phyloP scores from a whole-genome alignment of 2,113 vertebrate species.

The Corythaixoides concolor region DNA sequence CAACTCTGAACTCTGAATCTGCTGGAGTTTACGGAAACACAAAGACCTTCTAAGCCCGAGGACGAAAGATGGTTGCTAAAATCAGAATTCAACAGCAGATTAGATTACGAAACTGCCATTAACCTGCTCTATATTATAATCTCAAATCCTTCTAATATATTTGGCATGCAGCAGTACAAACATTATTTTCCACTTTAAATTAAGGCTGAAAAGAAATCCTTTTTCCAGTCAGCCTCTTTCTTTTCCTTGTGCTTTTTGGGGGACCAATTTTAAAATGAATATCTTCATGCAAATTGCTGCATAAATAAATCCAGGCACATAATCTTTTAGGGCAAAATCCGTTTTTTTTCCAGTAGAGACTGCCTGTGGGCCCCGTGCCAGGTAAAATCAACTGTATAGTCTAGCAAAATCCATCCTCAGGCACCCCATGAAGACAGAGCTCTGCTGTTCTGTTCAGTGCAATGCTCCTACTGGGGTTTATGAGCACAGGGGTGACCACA shows the following conservation, averaged over 20 bases:
- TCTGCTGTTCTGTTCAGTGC: neutral
- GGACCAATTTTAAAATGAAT: neutral
- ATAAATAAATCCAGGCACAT: constrained; percentile 44
- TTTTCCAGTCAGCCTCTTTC: neutral
- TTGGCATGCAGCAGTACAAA: constrained; percentile 9
- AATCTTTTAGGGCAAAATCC: constrained; percentile 37
- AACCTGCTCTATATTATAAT: constrained; percentile 44
- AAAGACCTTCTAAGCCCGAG: neutral
- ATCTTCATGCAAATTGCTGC: constrained; percentile 37
- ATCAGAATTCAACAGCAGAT: constrained; percentile 20
- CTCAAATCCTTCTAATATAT: constrained; percentile 47
- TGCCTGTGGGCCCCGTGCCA: neutral
- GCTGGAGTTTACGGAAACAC: constrained; percentile 1
- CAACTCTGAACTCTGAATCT: neutral
- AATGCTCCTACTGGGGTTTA: neutral
- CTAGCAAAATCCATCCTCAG: neutral
- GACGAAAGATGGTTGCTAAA: constrained; percentile 11
- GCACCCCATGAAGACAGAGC: neutral
- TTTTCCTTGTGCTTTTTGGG: constrained; percentile 26
- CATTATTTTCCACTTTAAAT: constrained; percentile 48
- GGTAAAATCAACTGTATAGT: neutral
- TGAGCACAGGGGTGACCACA: neutral
- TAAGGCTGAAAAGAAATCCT: constrained; percentile 17
- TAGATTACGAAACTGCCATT: constrained; percentile 47
- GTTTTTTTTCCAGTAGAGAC: neutral